Conservation (phyloP, 1,140 invertebrate species). For the Palaemon carinicauda region DNA sequence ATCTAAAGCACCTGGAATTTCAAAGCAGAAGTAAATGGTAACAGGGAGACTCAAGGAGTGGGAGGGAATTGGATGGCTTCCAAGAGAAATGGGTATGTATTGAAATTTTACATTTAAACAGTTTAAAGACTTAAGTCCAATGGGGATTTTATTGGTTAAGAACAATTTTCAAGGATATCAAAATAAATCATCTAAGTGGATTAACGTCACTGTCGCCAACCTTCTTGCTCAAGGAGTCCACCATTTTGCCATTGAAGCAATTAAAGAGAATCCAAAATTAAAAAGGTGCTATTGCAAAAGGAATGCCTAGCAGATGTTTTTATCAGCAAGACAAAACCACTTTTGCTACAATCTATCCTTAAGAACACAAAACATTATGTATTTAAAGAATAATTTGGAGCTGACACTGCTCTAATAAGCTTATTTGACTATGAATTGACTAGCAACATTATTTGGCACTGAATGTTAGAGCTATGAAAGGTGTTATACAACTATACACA, state of each 20-base stretch:
- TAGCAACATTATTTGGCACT: slow-evolving; percentile 51
- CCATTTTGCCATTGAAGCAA: too few species aligned
- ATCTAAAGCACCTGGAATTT: slow-evolving; percentile 32
- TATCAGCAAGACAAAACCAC: neutral
- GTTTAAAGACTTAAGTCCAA: too few species aligned
- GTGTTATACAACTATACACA: slow-evolving; percentile 49
- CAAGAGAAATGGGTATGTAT: neutral
- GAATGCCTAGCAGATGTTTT: slow-evolving; percentile 22
- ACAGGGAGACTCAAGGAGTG: slow-evolving; percentile 22
- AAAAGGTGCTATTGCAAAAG: slow-evolving; percentile 8
- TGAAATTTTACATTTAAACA: neutral
- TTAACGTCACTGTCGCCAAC: too few species aligned
- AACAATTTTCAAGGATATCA: too few species aligned
- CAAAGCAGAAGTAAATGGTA: slow-evolving; percentile 21
- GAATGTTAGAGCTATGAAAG: slow-evolving; percentile 43
- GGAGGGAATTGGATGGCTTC: slow-evolving; percentile 10
- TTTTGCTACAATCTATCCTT: slow-evolving; percentile 34
- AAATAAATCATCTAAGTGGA: too few species aligned
- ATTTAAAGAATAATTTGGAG: slow-evolving; percentile 48
- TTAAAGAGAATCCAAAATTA: too few species aligned
- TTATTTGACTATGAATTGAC: slow-evolving; percentile 47
- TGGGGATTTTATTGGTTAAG: too few species aligned
- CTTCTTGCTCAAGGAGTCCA: too few species aligned
- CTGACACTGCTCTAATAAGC: slow-evolving; percentile 42
- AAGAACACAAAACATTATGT: slow-evolving; percentile 44